A percentile compares a stretch with the other conserved stretches of the same genome.
phyloP scores from a whole-genome alignment of 2,888 invertebrate species.

The Cacoxenus indagator region DNA sequence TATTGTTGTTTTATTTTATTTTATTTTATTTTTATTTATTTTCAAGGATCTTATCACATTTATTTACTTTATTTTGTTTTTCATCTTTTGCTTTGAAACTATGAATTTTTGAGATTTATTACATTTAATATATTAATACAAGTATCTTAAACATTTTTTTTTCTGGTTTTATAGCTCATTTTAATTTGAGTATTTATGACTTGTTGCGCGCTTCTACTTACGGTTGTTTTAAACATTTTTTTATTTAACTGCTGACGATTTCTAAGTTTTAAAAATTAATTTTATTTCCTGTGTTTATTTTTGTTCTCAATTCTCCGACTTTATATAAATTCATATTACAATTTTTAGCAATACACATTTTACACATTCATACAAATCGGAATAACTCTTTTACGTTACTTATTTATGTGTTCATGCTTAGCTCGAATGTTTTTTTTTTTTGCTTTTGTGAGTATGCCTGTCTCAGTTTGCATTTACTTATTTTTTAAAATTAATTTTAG shows the following conservation, averaged over 20 bases:
- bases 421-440: background rate
- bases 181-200: constrained; percentile 13
- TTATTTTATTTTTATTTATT: constrained; percentile 33
- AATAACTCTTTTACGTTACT: too few relatives aligned
- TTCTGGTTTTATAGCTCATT: constrained; percentile 40
- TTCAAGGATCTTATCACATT: constrained; percentile 71
- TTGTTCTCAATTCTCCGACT: background rate
- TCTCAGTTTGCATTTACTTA: background rate
- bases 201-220: constrained; percentile 16
- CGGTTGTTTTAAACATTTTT: background rate
- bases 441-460: background rate
- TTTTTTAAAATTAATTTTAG: too few relatives aligned
- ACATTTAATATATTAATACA: constrained; percentile 31
- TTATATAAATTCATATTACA: background rate
- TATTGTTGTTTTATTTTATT: too few relatives aligned
- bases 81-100: constrained; percentile 47
- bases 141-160: constrained; percentile 33
- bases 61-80: constrained; percentile 67
- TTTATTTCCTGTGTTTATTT: background rate
- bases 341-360: background rate
- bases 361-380: too few relatives aligned
- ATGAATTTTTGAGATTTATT: constrained; percentile 41
- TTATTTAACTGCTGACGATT: constrained; percentile 4
- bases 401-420: background rate
- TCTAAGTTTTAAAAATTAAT: constrained; percentile 26